phyloP scores from a whole-genome alignment of 2,797 vertebrate genomes.

The Myiothlypis chrysogaster region DNA sequence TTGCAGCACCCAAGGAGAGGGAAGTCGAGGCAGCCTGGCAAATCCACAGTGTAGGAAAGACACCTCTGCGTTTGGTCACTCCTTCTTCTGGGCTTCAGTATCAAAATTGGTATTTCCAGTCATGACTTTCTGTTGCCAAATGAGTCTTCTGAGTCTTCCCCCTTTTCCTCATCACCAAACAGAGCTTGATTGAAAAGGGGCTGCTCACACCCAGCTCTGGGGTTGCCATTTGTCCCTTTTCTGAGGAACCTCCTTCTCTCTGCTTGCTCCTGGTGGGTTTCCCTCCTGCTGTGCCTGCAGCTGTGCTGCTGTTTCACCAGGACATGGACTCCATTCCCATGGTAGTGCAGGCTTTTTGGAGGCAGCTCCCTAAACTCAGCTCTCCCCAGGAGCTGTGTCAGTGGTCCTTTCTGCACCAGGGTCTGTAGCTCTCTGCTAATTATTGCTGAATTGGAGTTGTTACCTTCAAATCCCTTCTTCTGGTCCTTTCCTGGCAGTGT shows the following conservation, averaged over 20 bases:
- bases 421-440: not conserved
- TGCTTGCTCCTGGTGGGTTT: not conserved
- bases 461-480: not conserved
- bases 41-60: not conserved
- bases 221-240: not conserved
- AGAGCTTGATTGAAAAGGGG: not conserved
- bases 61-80: not conserved
- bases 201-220: not conserved
- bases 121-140: not conserved
- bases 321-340: not conserved
- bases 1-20: rapidly evolving
- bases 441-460: not conserved
- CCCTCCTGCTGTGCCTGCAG: not conserved
- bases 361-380: not conserved
- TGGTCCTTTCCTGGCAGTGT: not conserved
- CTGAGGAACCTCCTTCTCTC: not conserved
- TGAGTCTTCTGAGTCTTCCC: not conserved
- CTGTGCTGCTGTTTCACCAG: not conserved
- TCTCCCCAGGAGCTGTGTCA: not conserved
- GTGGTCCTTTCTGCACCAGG: not conserved
- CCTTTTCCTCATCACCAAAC: not conserved
- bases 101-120: not conserved
- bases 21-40: not conserved
- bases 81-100: not conserved
- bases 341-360: not conserved